Conservation (phyloP, 35 echinoderm and acorn worm species). For the Chiridota heheva region DNA sequence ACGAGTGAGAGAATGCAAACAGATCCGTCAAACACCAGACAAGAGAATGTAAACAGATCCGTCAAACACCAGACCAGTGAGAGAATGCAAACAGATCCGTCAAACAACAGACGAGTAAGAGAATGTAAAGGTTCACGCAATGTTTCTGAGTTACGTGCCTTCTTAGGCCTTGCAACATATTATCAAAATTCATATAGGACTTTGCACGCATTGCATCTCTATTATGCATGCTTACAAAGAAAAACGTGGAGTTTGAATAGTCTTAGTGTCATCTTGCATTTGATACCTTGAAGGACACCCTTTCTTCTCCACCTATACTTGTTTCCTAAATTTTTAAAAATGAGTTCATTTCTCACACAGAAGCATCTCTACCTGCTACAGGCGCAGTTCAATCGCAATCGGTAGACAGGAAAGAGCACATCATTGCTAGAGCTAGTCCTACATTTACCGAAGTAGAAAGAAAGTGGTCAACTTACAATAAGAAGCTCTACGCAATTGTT, state of each 20-base stretch:
- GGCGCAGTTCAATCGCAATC: slow-evolving; percentile 36
- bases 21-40: no score
- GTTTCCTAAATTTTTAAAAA: slow-evolving; percentile 2
- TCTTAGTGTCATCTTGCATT: slow-evolving; percentile 28
- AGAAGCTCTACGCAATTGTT: slow-evolving; percentile 9
- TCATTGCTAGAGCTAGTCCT: slow-evolving; percentile 26
- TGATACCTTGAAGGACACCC: not conserved
- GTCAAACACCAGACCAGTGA: not conserved
- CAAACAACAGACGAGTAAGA: slow-evolving; percentile 11
- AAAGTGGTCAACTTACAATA: slow-evolving; percentile 24
- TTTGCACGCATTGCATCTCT: slow-evolving; percentile 25
- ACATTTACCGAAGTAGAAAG: slow-evolving; percentile 8
- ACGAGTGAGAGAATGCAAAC: no score
- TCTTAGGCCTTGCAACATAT: slow-evolving; percentile 47
- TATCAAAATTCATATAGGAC: slow-evolving; percentile 41
- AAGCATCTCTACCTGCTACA: slow-evolving; percentile 1
- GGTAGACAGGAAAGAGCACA: not conserved
- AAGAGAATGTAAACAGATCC: no score
- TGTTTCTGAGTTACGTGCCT: slow-evolving; percentile 2
- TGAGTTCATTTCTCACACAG: slow-evolving; percentile 28
- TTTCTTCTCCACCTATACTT: slow-evolving; percentile 19
- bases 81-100: slow-evolving; percentile 20
- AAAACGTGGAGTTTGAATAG: slow-evolving; percentile 12
- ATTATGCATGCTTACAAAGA: not conserved
- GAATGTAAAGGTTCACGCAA: slow-evolving; percentile 23